Percentiles rank a stretch among this genome's conserved stretches.
Evolutionary conservation across 1,140 invertebrate genomes (phyloP).

Genomic region (Dermatophagoides farinae): DNA sequence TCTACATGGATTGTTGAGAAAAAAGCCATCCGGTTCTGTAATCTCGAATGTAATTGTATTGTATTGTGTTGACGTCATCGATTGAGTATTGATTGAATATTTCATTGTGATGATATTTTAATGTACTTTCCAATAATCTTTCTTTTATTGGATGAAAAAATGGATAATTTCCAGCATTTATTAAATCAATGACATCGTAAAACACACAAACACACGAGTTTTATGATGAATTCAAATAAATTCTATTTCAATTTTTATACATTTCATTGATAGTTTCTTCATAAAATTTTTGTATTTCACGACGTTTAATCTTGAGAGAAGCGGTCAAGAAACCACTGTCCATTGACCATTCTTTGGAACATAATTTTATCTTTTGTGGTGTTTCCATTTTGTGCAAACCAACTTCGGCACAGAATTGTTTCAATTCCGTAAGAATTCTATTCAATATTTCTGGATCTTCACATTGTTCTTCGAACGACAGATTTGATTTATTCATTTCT

Average conservation of each 20-base stretch:
- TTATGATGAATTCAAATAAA: not conserved
- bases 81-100: too few relatives aligned
- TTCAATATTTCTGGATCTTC: constrained; percentile 43
- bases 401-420: constrained; percentile 55
- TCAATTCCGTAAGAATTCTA: constrained; percentile 51
- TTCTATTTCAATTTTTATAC: constrained; percentile 36
- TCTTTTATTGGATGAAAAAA: too few relatives aligned
- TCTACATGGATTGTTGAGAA: too few relatives aligned
- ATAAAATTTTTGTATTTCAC: constrained; percentile 80
- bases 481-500: constrained; percentile 31
- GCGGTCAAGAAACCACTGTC: constrained; percentile 92
- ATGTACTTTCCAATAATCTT: too few relatives aligned
- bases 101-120: too few relatives aligned
- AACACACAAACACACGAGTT: not conserved
- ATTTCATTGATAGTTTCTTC: constrained; percentile 70
- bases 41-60: too few relatives aligned
- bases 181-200: not conserved
- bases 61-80: too few relatives aligned
- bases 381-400: constrained; percentile 59
- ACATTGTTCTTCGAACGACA: constrained; percentile 53
- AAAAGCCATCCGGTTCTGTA: too few relatives aligned
- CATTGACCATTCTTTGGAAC: constrained; percentile 78
- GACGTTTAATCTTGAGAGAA: constrained; percentile 86
- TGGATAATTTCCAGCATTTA: too few relatives aligned
- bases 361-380: constrained; percentile 68